Percentiles rank a stretch among this genome's conserved stretches.
Conservation (phyloP, 2,797 vertebrate species). For the Lepilemur septentrionalis region DNA sequence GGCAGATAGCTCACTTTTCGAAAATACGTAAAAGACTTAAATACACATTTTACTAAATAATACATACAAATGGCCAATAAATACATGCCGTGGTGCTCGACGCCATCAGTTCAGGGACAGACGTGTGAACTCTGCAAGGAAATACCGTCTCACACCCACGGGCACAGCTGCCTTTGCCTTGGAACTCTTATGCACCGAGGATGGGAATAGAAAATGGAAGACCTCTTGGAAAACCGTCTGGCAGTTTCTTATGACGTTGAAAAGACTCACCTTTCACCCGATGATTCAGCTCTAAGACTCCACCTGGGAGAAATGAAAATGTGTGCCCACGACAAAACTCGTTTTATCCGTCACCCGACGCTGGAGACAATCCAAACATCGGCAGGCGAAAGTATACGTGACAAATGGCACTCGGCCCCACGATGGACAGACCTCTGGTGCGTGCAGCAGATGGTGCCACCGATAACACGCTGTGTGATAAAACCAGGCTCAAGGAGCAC, state of each 20-base stretch:
- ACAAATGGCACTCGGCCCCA: accelerated
- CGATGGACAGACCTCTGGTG: no score
- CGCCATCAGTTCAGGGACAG: not conserved
- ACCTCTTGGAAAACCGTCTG: no score
- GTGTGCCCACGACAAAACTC: no score
- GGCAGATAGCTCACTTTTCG: not conserved
- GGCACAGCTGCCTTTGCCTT: accelerated
- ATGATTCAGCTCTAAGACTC: not conserved
- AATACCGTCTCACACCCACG: accelerated
- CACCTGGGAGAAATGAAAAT: not conserved
- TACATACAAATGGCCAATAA: accelerated
- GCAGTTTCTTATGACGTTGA: not conserved
- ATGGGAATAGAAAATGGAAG: not conserved
- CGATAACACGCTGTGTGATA: accelerated
- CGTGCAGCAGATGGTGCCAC: accelerated
- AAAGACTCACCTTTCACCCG: not conserved
- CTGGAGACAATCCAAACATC: not conserved
- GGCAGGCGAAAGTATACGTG: accelerated
- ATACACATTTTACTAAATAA: not conserved
- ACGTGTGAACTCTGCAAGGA: accelerated
- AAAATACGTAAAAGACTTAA: not conserved
- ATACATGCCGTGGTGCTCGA: accelerated
- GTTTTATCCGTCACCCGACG: not conserved
- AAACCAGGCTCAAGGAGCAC: accelerated
- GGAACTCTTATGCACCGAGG: accelerated